Percentiles rank a stretch among this genome's conserved stretches.
phyloP scores from a whole-genome alignment of 2,888 invertebrate species.

The Sialis fuliginosa region DNA sequence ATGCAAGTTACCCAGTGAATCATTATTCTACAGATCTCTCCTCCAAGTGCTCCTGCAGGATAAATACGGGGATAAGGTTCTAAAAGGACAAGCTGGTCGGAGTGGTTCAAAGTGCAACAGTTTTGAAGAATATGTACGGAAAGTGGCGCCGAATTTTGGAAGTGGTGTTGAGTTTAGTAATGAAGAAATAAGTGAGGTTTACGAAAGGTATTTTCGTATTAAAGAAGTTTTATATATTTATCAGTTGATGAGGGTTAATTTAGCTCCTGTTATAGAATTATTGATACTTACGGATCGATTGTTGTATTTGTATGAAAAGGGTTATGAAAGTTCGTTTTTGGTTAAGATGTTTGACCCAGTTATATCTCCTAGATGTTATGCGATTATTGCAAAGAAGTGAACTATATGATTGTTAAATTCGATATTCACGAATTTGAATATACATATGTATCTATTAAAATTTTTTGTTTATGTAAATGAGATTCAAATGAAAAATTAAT shows the following conservation, averaged over 20 bases:
- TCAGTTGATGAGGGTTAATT: slow-evolving; percentile 54
- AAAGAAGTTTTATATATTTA: slow-evolving; percentile 49
- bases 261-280: slow-evolving; percentile 67
- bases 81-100: slow-evolving; percentile 39
- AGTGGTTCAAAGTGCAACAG: slow-evolving; percentile 37
- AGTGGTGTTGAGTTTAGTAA: slow-evolving; percentile 29
- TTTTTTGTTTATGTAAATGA: too few species aligned
- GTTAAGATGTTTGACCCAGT: slow-evolving; percentile 70
- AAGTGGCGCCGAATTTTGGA: slow-evolving; percentile 42
- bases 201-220: slow-evolving; percentile 22
- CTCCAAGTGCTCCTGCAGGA: slow-evolving; percentile 43
- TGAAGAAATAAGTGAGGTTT: slow-evolving; percentile 25
- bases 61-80: slow-evolving; percentile 22
- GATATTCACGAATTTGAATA: too few species aligned
- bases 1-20: slow-evolving; percentile 38
- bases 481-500: too few species aligned
- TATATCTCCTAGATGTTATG: slow-evolving; percentile 68
- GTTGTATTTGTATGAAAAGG: slow-evolving; percentile 52
- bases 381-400: slow-evolving; percentile 41
- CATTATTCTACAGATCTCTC: slow-evolving; percentile 59
- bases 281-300: slow-evolving; percentile 68
- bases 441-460: too few species aligned
- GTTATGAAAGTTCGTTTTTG: slow-evolving; percentile 37
- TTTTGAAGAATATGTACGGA: slow-evolving; percentile 52
- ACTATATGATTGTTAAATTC: too few species aligned